A percentile compares a stretch with the other conserved stretches of the same genome.
Conservation (phyloP, 2,888 invertebrate genomes). For the Hymenopus coronatus region DNA sequence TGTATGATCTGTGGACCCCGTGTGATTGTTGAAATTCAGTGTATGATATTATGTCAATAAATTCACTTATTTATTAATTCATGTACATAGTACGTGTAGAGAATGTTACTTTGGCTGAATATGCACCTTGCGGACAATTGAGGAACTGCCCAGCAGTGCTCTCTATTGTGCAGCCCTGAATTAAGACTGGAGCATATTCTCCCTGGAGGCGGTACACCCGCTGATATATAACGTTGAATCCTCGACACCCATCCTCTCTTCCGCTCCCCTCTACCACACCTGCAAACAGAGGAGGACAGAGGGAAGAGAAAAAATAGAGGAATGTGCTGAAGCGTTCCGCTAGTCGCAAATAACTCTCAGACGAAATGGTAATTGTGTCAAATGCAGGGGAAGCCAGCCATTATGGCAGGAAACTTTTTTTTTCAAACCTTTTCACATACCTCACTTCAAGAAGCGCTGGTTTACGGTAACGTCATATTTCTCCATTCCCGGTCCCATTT, state of each 20-base stretch:
- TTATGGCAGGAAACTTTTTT: not conserved
- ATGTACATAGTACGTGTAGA: too few relatives aligned
- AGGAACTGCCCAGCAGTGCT: not conserved
- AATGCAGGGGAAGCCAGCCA: not conserved
- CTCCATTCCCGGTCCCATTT: not conserved
- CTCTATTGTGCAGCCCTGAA: not conserved
- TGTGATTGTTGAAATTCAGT: too few relatives aligned
- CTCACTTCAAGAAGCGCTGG: not conserved
- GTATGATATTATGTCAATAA: too few relatives aligned
- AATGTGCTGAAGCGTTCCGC: not conserved
- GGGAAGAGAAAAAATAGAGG: not conserved
- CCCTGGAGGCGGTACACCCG: not conserved
- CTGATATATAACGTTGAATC: not conserved
- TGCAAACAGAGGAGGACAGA: not conserved
- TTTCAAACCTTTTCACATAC: not conserved
- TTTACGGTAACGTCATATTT: not conserved
- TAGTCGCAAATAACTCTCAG: constrained; percentile 1
- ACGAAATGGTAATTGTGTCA: constrained; percentile 4
- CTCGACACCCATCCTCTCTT: not conserved
- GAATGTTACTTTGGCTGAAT: not conserved
- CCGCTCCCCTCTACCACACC: not conserved
- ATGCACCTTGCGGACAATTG: not conserved
- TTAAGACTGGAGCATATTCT: not conserved
- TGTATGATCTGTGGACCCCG: too few relatives aligned
- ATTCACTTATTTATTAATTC: too few relatives aligned